Evolutionary conservation across 2,113 vertebrate genomes (phyloP).

Genomic region (Scatophagus argus): DNA sequence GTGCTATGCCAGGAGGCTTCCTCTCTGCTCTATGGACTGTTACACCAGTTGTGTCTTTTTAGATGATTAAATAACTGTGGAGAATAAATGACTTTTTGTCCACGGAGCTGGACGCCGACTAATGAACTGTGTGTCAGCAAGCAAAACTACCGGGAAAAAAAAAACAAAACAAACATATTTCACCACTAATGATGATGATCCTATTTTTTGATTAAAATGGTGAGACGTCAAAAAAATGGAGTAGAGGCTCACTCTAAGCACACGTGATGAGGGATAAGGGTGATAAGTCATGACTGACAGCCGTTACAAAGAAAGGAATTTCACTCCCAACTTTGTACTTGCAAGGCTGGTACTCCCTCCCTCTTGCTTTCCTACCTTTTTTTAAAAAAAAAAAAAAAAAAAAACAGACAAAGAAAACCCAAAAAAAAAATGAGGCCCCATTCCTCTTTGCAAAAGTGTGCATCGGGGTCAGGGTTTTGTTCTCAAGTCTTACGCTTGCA

Average conservation of each 20-base stretch:
- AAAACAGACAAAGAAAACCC: slow-evolving; percentile 39
- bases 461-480: slow-evolving; percentile 34
- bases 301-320: slow-evolving; percentile 67
- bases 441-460: slow-evolving; percentile 28
- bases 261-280: slow-evolving; percentile 39
- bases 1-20: slow-evolving; percentile 24
- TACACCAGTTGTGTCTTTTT: slow-evolving; percentile 31
- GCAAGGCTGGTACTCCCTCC: slow-evolving; percentile 42
- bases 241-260: slow-evolving; percentile 13
- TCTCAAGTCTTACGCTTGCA: slow-evolving; percentile 89
- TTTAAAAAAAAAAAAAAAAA: slow-evolving; percentile 44
- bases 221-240: slow-evolving; percentile 42
- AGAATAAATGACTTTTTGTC: slow-evolving; percentile 59
- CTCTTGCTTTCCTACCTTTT: slow-evolving; percentile 26
- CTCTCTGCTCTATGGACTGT: slow-evolving; percentile 32
- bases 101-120: slow-evolving; percentile 33
- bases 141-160: slow-evolving; percentile 27
- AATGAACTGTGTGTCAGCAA: slow-evolving; percentile 47
- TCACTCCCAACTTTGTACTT: slow-evolving; percentile 23
- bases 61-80: slow-evolving; percentile 61
- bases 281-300: slow-evolving; percentile 66
- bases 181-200: slow-evolving; percentile 43
- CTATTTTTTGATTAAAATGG: slow-evolving; percentile 46
- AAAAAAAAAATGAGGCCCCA: slow-evolving; percentile 50
- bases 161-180: too few relatives aligned